Base-by-base conservation (phyloP, 2,888 invertebrate species). In the Cephalotes varians region DNA sequence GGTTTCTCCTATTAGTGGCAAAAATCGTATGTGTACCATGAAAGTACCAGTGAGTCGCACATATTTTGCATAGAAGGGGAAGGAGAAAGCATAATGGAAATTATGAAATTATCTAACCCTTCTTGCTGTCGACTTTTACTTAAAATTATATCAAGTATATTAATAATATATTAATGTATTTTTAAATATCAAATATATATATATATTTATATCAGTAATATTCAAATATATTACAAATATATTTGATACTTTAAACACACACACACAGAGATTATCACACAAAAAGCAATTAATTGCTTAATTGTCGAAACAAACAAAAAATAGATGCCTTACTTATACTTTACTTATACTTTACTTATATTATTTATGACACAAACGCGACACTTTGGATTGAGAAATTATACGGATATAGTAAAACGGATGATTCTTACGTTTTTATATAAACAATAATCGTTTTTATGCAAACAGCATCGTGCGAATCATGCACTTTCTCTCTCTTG, bases 401-500 rank as follows among this genome's bases (percentile, higher is more conserved):
- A 15, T 64, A 58, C n/a, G 7, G n/a, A 44, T 25, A 28, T 7
- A 44, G 34, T 34, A n/a, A n/a, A n/a, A n/a, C n/a, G n/a, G 9
- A 64, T 71, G 28, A 49, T 80, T 65, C 62, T 40, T 74, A 56
- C 28, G 15, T 72, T 64, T 60, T 77, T 74, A 28, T 58, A 47
- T 62, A 44, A 79, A 73, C 71, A 62, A 79, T 37, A 12, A 21
- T 51, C 49, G 18, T 71, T 71, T 21, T 37, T 34, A 49, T 69
- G 15, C 34, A 51, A 31, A 51, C 34, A 74, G n/a, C 71, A 56
- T 82, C 76, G 67, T 44, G 44, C 76, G 67, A 82, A 60, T 74
- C 74, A 82, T 82, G 77, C 77, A 87, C 87, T 87, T 84, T 87
- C 87, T 84, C 84, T 76, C 74, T 85, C 64, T 85, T 74, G 82